These are phyloP conservation scores for Grammomys dolichurus DNA, from an alignment of 2,113 vertebrate species.

Conservation along the genomic window DNA sequence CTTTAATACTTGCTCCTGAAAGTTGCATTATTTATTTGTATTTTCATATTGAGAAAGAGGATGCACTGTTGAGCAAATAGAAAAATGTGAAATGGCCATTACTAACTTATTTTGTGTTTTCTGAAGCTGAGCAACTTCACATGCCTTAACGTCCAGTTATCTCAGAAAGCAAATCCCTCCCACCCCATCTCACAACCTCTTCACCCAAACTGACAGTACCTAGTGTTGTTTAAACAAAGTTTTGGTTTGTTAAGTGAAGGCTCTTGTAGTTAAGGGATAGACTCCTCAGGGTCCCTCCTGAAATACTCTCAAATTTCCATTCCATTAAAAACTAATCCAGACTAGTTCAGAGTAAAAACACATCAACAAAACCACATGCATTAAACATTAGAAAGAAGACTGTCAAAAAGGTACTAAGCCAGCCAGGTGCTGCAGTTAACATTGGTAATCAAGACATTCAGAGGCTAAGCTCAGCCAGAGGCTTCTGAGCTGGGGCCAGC, in stretches of 20 bases:
- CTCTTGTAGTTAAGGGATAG: constrained; percentile 59
- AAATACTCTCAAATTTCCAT: background rate
- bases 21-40: background rate
- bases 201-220: background rate
- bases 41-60: constrained; percentile 16
- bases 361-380: background rate
- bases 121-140: background rate
- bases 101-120: background rate
- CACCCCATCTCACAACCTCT: background rate
- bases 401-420: constrained; percentile 8
- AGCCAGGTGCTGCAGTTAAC: background rate
- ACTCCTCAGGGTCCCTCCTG: background rate
- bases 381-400: constrained; percentile 47
- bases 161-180: background rate
- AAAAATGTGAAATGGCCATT: constrained; percentile 8
- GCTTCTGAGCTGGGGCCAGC: background rate
- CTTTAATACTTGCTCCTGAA: constrained; percentile 6
- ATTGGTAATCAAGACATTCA: background rate
- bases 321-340: constrained; percentile 48
- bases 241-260: constrained; percentile 61
- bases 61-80: constrained; percentile 23
- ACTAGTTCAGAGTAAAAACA: constrained; percentile 48
- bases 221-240: background rate
- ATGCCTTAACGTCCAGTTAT: background rate
- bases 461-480: background rate